A percentile compares a stretch with the other conserved stretches of the same genome.
phyloP scores from a whole-genome alignment of 2,888 invertebrate genomes.

The Zygogramma bicolorata region DNA sequence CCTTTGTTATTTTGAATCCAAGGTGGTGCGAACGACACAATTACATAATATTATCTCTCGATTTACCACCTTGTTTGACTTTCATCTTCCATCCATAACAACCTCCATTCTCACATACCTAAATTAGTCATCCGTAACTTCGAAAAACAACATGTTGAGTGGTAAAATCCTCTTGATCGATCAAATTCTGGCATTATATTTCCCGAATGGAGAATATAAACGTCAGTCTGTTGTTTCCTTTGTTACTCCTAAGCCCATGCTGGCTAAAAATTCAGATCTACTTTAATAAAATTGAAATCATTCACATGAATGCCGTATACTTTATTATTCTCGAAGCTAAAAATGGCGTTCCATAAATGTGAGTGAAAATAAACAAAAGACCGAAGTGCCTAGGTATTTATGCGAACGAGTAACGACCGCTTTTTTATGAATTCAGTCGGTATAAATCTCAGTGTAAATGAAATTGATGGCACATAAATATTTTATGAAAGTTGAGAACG shows the following conservation, averaged over 20 bases:
- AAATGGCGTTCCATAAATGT: conserved; percentile 57
- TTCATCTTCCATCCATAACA: no score
- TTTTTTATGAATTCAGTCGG: conserved; percentile 60
- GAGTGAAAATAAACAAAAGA: conserved; percentile 59
- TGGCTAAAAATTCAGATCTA: conserved; percentile 55
- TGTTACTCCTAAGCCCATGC: conserved; percentile 38
- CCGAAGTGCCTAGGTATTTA: conserved; percentile 61
- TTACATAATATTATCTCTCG: no score
- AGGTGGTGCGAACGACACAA: no score
- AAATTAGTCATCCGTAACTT: no score
- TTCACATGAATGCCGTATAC: conserved; percentile 58
- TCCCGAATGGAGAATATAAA: conserved; percentile 12
- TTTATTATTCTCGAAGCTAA: conserved; percentile 58
- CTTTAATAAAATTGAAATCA: conserved; percentile 62
- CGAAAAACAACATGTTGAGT: no score
- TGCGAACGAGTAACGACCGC: conserved; percentile 61
- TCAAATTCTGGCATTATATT: no score
- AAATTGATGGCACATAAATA: conserved; percentile 54
- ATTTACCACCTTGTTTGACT: no score
- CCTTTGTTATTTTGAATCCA: no score
- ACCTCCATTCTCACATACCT: no score
- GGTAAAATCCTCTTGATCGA: no score
- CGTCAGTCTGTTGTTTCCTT: conserved; percentile 42
- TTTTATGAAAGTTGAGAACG: conserved; percentile 17
- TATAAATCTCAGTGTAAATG: conserved; percentile 63